Evolutionary conservation across 1,140 invertebrate genomes (phyloP).

Genomic region (Hyles vespertilio): DNA sequence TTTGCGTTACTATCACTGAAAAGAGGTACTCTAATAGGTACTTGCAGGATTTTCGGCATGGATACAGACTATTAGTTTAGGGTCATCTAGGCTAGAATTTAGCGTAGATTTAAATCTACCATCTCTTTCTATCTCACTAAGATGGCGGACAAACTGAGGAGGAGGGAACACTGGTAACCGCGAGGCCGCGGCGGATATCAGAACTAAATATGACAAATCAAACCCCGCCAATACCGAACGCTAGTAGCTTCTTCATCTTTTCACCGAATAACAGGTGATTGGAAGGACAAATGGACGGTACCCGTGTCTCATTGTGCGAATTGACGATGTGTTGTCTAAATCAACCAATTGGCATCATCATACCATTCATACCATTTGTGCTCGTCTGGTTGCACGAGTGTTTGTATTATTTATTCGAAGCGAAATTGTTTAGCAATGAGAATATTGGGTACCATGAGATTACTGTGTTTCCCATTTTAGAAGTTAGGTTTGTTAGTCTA

Average conservation of each 20-base stretch:
- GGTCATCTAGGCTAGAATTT: constrained; percentile 6
- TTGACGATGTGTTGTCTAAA: constrained; percentile 44
- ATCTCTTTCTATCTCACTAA: constrained; percentile 60
- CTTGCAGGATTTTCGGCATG: constrained; percentile 31
- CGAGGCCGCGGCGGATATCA: constrained; percentile 92
- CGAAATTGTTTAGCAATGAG: constrained; percentile 56
- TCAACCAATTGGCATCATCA: constrained; percentile 33
- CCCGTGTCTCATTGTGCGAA: constrained; percentile 67
- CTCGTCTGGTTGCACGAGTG: constrained; percentile 29
- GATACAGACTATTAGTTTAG: constrained; percentile 11
- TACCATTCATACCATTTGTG: constrained; percentile 17
- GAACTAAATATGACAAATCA: constrained; percentile 91
- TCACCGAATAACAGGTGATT: constrained; percentile 93
- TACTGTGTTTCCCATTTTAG: constrained; percentile 44
- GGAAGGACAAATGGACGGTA: constrained; percentile 44
- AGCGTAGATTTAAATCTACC: constrained; percentile 26
- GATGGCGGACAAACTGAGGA: constrained; percentile 75
- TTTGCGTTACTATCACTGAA: constrained; percentile 24
- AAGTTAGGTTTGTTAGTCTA: constrained; percentile 43
- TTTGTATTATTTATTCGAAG: constrained; percentile 15
- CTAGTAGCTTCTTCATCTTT: constrained; percentile 97
- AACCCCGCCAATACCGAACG: constrained; percentile 95
- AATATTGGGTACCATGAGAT: constrained; percentile 47
- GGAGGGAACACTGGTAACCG: constrained; percentile 80
- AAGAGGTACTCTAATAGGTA: neutral